Evolutionary conservation across 2,888 invertebrate species (phyloP).

Genomic region (Xestia xanthographa): DNA sequence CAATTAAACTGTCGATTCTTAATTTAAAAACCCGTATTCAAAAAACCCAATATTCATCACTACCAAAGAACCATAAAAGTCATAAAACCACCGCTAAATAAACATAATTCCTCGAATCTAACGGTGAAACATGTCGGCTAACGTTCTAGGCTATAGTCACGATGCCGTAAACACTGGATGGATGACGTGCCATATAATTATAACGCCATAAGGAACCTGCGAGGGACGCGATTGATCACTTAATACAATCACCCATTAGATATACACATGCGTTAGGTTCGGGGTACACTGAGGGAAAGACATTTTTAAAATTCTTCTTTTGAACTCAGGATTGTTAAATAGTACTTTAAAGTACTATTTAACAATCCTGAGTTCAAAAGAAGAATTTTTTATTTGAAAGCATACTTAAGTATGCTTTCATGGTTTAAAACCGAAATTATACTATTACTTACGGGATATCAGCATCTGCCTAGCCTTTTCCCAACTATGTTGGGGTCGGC

Average conservation of each 20-base stretch:
- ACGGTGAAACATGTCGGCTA: constrained; percentile 24
- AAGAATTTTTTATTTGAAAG: too few species aligned
- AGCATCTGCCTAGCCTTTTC: too few species aligned
- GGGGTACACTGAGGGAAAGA: not conserved
- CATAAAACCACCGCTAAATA: constrained; percentile 34
- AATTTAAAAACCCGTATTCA: not conserved
- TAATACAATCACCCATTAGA: constrained; percentile 61
- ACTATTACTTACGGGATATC: too few species aligned
- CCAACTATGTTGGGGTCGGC: too few species aligned
- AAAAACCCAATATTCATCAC: not conserved
- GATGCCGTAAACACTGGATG: constrained; percentile 27
- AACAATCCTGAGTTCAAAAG: too few species aligned
- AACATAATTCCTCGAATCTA: constrained; percentile 35
- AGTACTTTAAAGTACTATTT: too few species aligned
- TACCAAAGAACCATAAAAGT: constrained; percentile 15
- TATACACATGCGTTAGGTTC: constrained; percentile 33
- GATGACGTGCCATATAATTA: constrained; percentile 53
- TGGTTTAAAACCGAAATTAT: too few species aligned
- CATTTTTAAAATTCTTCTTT: not conserved
- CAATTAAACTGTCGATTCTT: not conserved
- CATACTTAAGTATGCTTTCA: too few species aligned
- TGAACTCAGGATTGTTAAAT: too few species aligned
- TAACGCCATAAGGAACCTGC: constrained; percentile 56
- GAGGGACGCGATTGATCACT: constrained; percentile 59
- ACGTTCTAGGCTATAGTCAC: constrained; percentile 14